Percentiles rank a stretch among this genome's conserved stretches.
Conservation (phyloP, 2,888 invertebrate genomes). For the Myopa testacea region DNA sequence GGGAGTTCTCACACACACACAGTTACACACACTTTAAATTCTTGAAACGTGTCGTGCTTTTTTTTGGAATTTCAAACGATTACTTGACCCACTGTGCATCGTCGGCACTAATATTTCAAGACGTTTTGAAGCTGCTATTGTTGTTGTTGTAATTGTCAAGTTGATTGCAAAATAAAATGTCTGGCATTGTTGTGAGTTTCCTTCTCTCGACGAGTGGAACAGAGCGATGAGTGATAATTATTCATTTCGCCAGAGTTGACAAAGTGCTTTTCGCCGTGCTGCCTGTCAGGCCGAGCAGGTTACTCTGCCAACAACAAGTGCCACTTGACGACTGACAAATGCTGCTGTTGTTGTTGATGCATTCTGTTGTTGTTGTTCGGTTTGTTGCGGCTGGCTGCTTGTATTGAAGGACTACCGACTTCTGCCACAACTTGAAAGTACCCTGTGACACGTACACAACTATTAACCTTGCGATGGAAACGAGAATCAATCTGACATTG, state of each 20-base stretch:
- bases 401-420: too few relatives aligned
- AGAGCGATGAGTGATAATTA: conserved; percentile 26
- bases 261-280: conserved; percentile 36
- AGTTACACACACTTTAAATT: too few relatives aligned
- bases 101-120: conserved; percentile 5
- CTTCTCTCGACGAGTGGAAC: neutral
- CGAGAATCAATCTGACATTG: conserved; percentile 63
- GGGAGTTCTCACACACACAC: too few relatives aligned
- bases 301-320: conserved; percentile 55
- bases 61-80: too few relatives aligned
- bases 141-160: conserved; percentile 19
- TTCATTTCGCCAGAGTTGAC: conserved; percentile 34
- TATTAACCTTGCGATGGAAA: conserved; percentile 55
- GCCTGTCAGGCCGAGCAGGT: conserved; percentile 30
- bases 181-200: conserved; percentile 12
- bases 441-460: conserved; percentile 15
- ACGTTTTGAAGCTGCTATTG: neutral
- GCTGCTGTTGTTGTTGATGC: conserved; percentile 36
- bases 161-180: conserved; percentile 33
- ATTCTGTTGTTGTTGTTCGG: conserved; percentile 28
- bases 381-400: too few relatives aligned
- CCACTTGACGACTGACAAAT: conserved; percentile 59
- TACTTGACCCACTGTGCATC: conserved; percentile 3
- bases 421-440: conserved; percentile 36
- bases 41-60: too few relatives aligned